Evolutionary conservation across 2,113 vertebrate genomes (phyloP), one percentile per base, ranked within the genome.

Genomic region (Lamprotornis superbus): DNA sequence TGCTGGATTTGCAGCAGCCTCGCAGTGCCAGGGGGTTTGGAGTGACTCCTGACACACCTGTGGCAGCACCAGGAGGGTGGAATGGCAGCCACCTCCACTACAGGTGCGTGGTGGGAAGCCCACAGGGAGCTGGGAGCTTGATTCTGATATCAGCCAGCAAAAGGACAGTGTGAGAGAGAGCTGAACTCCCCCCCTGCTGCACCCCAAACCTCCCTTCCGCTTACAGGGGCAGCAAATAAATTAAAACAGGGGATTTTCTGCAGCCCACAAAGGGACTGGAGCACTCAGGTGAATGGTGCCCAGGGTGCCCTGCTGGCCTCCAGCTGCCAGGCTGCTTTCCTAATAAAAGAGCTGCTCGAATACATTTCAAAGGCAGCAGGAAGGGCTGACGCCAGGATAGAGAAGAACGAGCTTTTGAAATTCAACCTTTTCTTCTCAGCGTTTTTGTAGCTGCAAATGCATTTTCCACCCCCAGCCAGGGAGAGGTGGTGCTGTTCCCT

Each of bases 201-300:
- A 35, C 65, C 84, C 46, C 2, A 93, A 73, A 68, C 87, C 84
- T 87, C 96, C 96, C 64, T 73, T 60, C 77, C 2, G 1, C 31
- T 95, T 85, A 85, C n/a, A 50, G 42, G 50, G 70, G 55, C 79
- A 37, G 80, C 13, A 89, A 87, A 79, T 39, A 65, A 81, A 82
- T 53, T 68, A 40, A 55, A 80, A 24, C 19, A 17, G 5, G 15
- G 31, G 13, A 69, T 5, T 19, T 75, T 61, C 83, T 15, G 40
- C 89, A 73, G 87, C 40, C 50, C 89, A 42, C 87, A 93, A 65
- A 94, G 78, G 76, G 44, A 27, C 25, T n/a, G 84, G 33, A 93
- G 91, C 75, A 15, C 65, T 65, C 10, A 28, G 87, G 93, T 83
- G 78, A 79, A 91, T 55, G 87, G 87, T 21, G 53, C 91, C 94